A percentile compares a stretch with the other conserved stretches of the same genome.
Evolutionary conservation across 2,888 invertebrate species (phyloP).

Genomic region (Prosopocoilus inquinatus): DNA sequence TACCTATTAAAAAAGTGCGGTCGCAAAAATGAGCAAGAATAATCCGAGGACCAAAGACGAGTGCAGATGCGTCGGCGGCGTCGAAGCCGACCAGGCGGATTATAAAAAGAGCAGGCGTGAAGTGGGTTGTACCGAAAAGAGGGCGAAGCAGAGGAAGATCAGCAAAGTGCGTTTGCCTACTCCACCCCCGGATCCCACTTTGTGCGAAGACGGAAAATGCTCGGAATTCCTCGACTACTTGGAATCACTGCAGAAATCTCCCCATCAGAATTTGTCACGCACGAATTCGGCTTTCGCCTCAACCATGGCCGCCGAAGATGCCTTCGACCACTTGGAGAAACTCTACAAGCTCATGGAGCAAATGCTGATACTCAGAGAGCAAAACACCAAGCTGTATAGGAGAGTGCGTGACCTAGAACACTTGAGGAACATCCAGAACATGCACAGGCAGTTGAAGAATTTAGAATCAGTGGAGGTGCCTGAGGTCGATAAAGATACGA

Average conservation of each 20-base stretch:
- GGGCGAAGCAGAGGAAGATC: constrained; percentile 28
- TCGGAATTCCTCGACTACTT: constrained; percentile 53
- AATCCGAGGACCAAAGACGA: too few species aligned
- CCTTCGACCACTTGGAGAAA: constrained; percentile 77
- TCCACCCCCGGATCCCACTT: constrained; percentile 50
- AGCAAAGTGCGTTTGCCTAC: constrained; percentile 45
- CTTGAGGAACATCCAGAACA: constrained; percentile 62
- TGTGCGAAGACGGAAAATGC: constrained; percentile 36
- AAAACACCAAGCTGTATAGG: constrained; percentile 67
- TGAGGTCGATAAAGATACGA: constrained; percentile 63
- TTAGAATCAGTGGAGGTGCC: constrained; percentile 53
- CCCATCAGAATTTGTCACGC: constrained; percentile 41
- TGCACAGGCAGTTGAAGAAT: constrained; percentile 54
- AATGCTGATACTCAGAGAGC: constrained; percentile 67
- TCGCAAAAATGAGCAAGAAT: too few species aligned
- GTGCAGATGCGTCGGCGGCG: too few species aligned
- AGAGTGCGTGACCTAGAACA: constrained; percentile 72
- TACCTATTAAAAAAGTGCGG: too few species aligned
- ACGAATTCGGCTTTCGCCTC: constrained; percentile 58
- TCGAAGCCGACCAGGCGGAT: background rate
- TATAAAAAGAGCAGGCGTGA: constrained; percentile 23
- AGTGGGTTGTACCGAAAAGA: constrained; percentile 17
- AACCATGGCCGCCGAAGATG: constrained; percentile 61
- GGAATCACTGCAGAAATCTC: constrained; percentile 43
- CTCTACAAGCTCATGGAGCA: constrained; percentile 76